A percentile compares a stretch with the other conserved stretches of the same genome.
phyloP scores from a whole-genome alignment of 2,113 vertebrate species.

The Vombatus ursinus region DNA sequence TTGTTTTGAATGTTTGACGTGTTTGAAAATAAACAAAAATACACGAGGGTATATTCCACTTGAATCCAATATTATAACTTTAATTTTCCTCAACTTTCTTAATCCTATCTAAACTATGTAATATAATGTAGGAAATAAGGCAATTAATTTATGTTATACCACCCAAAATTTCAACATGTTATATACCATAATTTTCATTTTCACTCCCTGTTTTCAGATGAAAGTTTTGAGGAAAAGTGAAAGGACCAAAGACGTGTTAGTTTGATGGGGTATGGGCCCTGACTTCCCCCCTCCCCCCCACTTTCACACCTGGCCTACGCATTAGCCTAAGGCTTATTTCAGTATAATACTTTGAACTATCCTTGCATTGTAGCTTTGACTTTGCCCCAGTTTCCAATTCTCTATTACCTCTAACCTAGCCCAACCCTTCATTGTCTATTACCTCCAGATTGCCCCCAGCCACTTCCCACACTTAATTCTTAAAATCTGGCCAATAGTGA shows the following conservation, averaged over 20 bases:
- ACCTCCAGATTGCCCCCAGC: too few species aligned
- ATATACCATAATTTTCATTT: not conserved
- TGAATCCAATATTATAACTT: not conserved
- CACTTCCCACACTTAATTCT: too few species aligned
- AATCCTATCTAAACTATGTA: not conserved
- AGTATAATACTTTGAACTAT: too few species aligned
- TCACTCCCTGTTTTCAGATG: not conserved
- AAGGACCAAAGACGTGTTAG: not conserved
- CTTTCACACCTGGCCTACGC: too few species aligned
- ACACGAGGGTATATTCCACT: not conserved
- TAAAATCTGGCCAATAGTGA: too few species aligned
- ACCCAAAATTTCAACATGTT: not conserved
- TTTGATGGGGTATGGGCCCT: too few species aligned
- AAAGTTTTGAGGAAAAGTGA: not conserved
- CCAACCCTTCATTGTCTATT: too few species aligned
- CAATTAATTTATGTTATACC: not conserved
- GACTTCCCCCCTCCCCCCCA: too few species aligned
- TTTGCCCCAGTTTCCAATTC: too few species aligned
- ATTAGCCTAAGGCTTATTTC: too few species aligned
- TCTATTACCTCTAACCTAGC: too few species aligned
- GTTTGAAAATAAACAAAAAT: conserved; percentile 22
- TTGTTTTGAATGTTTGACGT: not conserved
- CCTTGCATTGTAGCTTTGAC: too few species aligned
- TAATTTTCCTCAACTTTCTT: not conserved
- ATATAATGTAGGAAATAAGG: not conserved